These are phyloP conservation scores for Venustoraphidia nigricollis DNA, from an alignment of 2,888 invertebrate genomes.

Conservation along the genomic window DNA sequence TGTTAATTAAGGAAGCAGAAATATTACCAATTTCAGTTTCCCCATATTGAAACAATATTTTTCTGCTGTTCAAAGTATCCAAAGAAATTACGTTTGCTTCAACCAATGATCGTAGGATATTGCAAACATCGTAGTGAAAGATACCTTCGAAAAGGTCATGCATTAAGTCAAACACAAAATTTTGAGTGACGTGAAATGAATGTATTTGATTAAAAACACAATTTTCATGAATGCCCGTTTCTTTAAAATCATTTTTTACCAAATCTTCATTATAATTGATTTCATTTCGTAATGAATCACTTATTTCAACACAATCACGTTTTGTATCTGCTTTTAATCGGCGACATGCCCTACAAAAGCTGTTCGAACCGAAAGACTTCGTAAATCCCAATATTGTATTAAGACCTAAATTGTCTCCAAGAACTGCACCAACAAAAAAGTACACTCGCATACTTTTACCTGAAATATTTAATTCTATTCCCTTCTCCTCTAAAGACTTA, in stretches of 20 bases:
- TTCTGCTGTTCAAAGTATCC: constrained; percentile 8
- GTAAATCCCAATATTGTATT: constrained; percentile 12
- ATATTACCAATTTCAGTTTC: constrained; percentile 10
- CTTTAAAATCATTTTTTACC: background rate
- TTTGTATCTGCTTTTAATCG: constrained; percentile 10
- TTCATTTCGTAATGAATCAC: background rate
- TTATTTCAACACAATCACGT: constrained; percentile 6
- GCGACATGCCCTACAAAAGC: constrained; percentile 12
- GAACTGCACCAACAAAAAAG: constrained; percentile 13
- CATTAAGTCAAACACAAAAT: background rate
- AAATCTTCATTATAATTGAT: background rate
- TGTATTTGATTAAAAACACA: background rate
- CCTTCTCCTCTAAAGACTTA: constrained; percentile 9
- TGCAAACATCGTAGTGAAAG: background rate
- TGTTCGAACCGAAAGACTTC: constrained; percentile 12
- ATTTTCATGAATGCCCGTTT: background rate
- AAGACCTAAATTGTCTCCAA: constrained; percentile 14
- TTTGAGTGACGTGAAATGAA: background rate
- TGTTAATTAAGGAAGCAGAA: constrained; percentile 2
- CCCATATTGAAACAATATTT: constrained; percentile 10
- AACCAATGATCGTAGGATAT: constrained; percentile 8
- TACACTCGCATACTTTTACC: constrained; percentile 8
- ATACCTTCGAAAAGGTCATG: background rate
- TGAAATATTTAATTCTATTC: background rate
- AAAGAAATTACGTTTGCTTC: constrained; percentile 8